Percentiles rank a stretch among this genome's conserved stretches.
phyloP scores from a whole-genome alignment of 2,888 invertebrate genomes.

The Crematogaster levior region DNA sequence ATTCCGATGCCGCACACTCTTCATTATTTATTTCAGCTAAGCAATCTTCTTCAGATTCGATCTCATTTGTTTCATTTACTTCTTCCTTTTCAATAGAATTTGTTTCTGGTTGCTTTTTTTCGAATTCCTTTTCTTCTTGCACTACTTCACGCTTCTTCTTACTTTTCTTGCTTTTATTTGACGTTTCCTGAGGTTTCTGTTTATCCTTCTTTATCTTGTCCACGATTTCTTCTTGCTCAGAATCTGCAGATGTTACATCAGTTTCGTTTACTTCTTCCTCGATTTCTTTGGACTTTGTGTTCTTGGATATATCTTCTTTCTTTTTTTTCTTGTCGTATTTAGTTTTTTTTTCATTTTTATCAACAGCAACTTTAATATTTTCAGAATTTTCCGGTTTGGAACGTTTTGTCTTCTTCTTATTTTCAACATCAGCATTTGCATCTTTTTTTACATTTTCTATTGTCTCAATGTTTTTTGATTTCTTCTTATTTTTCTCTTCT shows the following conservation, averaged over 20 bases:
- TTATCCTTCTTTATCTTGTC: constrained; percentile 42
- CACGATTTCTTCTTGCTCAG: neutral
- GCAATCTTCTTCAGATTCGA: constrained; percentile 31
- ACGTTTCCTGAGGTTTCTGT: constrained; percentile 36
- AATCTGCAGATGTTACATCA: constrained; percentile 27
- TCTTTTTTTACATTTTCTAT: neutral
- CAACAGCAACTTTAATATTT: constrained; percentile 2
- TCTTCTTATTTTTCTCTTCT: constrained; percentile 53
- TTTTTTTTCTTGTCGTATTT: constrained; percentile 52
- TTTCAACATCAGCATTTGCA: constrained; percentile 23
- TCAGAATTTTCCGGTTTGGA: constrained; percentile 15
- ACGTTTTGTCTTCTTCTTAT: constrained; percentile 11
- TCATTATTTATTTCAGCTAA: constrained; percentile 1
- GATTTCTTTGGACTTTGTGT: neutral
- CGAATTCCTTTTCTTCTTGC: constrained; percentile 34
- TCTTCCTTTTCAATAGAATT: constrained; percentile 8
- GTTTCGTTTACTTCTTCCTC: constrained; percentile 42
- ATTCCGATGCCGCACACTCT: constrained; percentile 12
- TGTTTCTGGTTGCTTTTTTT: neutral
- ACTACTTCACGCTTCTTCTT: constrained; percentile 54
- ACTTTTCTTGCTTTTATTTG: constrained; percentile 43
- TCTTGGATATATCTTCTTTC: constrained; percentile 30
- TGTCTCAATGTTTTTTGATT: constrained; percentile 47
- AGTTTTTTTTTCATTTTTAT: constrained; percentile 22
- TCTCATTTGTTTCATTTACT: neutral